Evolutionary conservation across 2,888 invertebrate species (phyloP).

Genomic region (Volucella inanis): DNA sequence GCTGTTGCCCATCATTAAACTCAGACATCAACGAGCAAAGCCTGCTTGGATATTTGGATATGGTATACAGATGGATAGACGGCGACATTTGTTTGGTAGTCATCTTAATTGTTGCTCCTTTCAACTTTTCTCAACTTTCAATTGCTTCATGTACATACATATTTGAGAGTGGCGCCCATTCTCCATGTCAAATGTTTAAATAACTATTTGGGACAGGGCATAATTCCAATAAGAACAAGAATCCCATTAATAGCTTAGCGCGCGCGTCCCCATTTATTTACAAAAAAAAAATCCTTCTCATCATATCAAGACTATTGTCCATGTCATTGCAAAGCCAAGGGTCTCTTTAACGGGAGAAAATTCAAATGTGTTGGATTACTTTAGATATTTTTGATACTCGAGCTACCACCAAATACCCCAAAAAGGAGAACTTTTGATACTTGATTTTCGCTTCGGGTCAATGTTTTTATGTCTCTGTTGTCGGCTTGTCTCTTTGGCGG

Average conservation of each 20-base stretch:
- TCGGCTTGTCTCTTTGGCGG: slow-evolving; percentile 2
- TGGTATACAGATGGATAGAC: too few species aligned
- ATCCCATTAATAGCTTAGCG: slow-evolving; percentile 9
- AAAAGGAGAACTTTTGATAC: too few species aligned
- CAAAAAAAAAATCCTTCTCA: background rate
- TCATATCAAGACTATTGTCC: background rate
- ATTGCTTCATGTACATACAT: slow-evolving; percentile 21
- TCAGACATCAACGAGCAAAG: background rate
- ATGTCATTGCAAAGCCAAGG: slow-evolving; percentile 1
- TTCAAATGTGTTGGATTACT: slow-evolving; percentile 23
- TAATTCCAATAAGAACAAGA: background rate
- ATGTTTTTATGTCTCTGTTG: background rate
- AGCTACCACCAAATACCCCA: too few species aligned
- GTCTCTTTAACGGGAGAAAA: background rate
- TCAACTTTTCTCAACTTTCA: slow-evolving; percentile 13
- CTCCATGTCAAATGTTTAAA: slow-evolving; percentile 52
- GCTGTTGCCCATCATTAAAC: slow-evolving; percentile 17
- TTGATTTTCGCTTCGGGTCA: slow-evolving; percentile 10
- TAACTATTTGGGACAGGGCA: slow-evolving; percentile 56
- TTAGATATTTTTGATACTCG: background rate
- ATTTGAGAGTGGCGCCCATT: slow-evolving; percentile 17
- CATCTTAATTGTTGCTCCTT: slow-evolving; percentile 1
- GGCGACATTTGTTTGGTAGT: background rate
- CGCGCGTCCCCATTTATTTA: slow-evolving; percentile 2
- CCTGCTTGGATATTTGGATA: background rate